Base-by-base conservation (phyloP, 2,888 invertebrate species). In the Spisula subtruncata region DNA sequence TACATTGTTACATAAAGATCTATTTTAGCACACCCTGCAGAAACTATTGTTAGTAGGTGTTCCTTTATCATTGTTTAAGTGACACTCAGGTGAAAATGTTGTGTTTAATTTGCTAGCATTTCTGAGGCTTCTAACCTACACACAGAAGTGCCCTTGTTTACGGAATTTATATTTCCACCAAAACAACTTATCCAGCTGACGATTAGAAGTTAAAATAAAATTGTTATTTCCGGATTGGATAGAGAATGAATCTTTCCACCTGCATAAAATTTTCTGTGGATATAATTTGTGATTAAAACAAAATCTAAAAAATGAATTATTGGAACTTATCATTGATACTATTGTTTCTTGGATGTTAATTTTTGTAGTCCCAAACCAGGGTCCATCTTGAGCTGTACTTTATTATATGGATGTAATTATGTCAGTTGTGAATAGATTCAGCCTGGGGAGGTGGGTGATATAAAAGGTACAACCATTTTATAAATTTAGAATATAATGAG, bases 21-120 rank as follows among this genome's bases (percentile, higher is more conserved):
- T 75, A 18, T 32, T 71, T 8, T 32, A 0, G 32, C 32, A 75
- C 75, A 35, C 35, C 41, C 18, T 35, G 35, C 35, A 75, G 35
- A 35, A 75, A 5, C 35, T 75, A 66, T 66, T 66, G 60, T 25
- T 66, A 6, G 60, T 66, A 66, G 25, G n/a, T 66, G n/a, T 66
- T 10, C 8, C 75, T 75, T 75, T 75, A 32, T 18, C 35, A 32
- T 32, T 60, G 14, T 75, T 75, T 1, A 60, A 75, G 0, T 66
- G 75, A 75, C 75, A 32, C 35, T 75, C 6, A 12, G 75, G 75
- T 75, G 75, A 35, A 32, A 75, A 75, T 75, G 29, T 29, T 32
- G 16, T 35, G 35, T 32, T 35, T 75, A 75, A 75, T 75, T 71
- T 8, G 29, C 14, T 35, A 25, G 75, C 35, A 16, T 75, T 75